These are phyloP conservation scores for Bombus sibiricus DNA, from an alignment of 1,140 invertebrate genomes.

Conservation along the genomic window DNA sequence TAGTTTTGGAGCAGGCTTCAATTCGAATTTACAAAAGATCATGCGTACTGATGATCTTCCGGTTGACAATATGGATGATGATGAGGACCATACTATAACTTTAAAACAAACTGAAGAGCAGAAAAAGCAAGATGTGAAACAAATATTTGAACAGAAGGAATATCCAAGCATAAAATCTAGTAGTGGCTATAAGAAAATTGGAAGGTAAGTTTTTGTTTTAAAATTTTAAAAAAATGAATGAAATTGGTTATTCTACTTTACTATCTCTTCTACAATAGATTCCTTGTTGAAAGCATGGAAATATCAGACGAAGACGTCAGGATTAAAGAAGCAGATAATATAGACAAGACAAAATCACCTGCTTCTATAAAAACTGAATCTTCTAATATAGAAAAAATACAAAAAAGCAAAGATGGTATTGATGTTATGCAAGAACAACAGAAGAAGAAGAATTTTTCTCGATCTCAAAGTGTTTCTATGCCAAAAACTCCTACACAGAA, in stretches of 20 bases:
- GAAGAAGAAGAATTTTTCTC: constrained; percentile 68
- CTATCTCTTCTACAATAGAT: constrained; percentile 63
- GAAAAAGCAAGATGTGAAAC: constrained; percentile 79
- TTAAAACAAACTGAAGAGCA: constrained; percentile 78
- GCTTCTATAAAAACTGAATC: constrained; percentile 43
- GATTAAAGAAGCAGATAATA: constrained; percentile 73
- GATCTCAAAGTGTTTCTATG: constrained; percentile 78
- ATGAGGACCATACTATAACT: constrained; percentile 80
- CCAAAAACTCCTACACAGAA: constrained; percentile 65
- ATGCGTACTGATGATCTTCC: constrained; percentile 60
- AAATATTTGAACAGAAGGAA: constrained; percentile 78
- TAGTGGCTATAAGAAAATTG: constrained; percentile 79
- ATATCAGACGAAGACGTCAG: constrained; percentile 79
- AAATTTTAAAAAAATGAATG: neutral
- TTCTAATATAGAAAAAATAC: constrained; percentile 4
- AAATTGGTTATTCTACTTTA: neutral
- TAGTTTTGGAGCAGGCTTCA: constrained; percentile 27
- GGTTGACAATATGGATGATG: constrained; percentile 76
- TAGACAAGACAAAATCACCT: constrained; percentile 66
- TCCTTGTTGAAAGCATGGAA: constrained; percentile 80
- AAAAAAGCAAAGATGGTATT: constrained; percentile 49
- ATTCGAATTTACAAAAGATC: constrained; percentile 43
- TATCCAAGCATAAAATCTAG: constrained; percentile 60
- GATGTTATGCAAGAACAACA: constrained; percentile 1
- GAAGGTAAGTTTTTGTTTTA: constrained; percentile 70